Evolutionary conservation across 2,797 vertebrate species (phyloP).

Genomic region (Taeniopygia guttata): DNA sequence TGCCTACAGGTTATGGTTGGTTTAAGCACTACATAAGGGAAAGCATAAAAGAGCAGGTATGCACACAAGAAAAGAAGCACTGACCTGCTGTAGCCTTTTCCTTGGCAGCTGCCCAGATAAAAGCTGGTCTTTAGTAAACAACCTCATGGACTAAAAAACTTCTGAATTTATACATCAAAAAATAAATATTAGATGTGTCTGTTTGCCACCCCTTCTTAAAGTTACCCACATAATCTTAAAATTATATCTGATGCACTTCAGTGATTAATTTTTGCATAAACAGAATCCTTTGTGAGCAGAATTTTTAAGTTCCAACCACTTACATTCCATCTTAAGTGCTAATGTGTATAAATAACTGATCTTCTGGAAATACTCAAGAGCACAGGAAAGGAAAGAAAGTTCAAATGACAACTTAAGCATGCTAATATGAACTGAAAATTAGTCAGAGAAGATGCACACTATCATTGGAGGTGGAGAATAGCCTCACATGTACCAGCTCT

Average conservation of each 20-base stretch:
- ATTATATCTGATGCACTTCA: constrained; percentile 14
- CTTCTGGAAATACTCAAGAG: constrained; percentile 24
- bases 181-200: constrained; percentile 38
- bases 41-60: constrained; percentile 36
- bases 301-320: background rate
- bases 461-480: background rate
- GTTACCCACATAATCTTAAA: constrained; percentile 23
- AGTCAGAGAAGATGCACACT: background rate
- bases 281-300: background rate
- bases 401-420: background rate
- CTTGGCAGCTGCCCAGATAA: constrained; percentile 15
- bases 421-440: background rate
- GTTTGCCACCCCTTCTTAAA: background rate
- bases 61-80: background rate
- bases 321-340: background rate
- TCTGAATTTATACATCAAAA: constrained; percentile 35
- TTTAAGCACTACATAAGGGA: constrained; percentile 14
- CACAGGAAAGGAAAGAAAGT: background rate
- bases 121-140: constrained; percentile 21
- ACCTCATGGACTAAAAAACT: background rate
- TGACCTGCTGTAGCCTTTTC: constrained; percentile 1
- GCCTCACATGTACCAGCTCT: background rate
- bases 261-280: constrained; percentile 35
- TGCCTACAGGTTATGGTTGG: constrained; percentile 1
- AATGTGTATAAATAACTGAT: background rate